These are phyloP conservation scores for Elymnias hypermnestra DNA, from an alignment of 1,140 invertebrate genomes.

Conservation along the genomic window DNA sequence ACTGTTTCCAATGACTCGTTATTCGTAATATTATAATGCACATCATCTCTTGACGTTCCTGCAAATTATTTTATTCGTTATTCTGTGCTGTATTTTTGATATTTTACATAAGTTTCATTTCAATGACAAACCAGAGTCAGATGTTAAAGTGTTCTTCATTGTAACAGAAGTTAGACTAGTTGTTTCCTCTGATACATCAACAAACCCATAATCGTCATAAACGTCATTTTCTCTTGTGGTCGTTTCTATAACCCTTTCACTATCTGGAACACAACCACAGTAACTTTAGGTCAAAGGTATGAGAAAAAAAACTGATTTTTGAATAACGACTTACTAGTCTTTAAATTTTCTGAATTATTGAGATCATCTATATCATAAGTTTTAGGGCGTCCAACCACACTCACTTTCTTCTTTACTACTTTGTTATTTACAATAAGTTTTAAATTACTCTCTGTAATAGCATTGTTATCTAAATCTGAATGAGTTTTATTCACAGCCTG, in stretches of 20 bases:
- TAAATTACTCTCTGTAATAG: neutral
- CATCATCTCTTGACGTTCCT: neutral
- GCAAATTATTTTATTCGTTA: neutral
- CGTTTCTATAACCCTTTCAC: conserved; percentile 14
- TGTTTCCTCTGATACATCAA: conserved; percentile 18
- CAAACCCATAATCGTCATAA: conserved; percentile 36
- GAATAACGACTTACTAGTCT: too few relatives aligned
- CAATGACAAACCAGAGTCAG: neutral
- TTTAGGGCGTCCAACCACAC: conserved; percentile 45
- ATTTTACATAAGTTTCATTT: too few relatives aligned
- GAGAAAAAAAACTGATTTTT: too few relatives aligned
- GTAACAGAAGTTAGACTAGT: neutral
- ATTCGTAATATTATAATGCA: too few relatives aligned
- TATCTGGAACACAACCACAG: conserved; percentile 50
- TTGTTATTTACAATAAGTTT: conserved; percentile 12
- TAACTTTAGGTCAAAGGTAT: too few relatives aligned
- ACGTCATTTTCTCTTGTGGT: conserved; percentile 23
- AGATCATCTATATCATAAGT: conserved; percentile 50
- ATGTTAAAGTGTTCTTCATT: neutral
- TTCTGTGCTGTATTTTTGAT: too few relatives aligned
- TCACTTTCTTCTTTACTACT: conserved; percentile 22
- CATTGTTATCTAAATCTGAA: neutral
- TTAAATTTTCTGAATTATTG: conserved; percentile 19
- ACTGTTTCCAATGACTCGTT: too few relatives aligned
- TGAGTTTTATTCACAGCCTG: conserved; percentile 2